Percentiles rank a stretch among this genome's conserved stretches.
Conservation (phyloP, 2,113 vertebrate genomes). For the Neopipo cinnamomea region DNA sequence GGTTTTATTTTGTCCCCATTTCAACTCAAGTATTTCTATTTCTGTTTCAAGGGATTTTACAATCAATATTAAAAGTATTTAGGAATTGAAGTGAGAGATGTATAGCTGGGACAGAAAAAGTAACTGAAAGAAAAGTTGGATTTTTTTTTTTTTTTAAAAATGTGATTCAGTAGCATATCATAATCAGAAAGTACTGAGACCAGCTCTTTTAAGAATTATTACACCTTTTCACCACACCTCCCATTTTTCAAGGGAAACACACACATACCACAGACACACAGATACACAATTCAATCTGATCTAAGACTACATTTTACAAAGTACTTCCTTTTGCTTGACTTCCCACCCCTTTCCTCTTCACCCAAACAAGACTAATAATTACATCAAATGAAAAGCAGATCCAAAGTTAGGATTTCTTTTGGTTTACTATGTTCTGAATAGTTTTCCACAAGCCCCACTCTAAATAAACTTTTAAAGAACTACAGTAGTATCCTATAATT, state of each 20-base stretch:
- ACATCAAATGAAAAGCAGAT: slow-evolving; percentile 49
- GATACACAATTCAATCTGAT: slow-evolving; percentile 70
- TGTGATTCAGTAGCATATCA: slow-evolving; percentile 48
- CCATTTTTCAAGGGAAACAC: slow-evolving; percentile 70
- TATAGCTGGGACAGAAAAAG: slow-evolving; percentile 54
- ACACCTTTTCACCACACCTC: slow-evolving; percentile 74
- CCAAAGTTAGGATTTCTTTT: slow-evolving; percentile 49
- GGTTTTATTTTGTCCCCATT: slow-evolving; percentile 35
- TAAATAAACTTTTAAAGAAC: slow-evolving; percentile 55
- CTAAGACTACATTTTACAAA: slow-evolving; percentile 77
- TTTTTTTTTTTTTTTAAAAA: not conserved
- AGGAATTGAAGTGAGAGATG: slow-evolving; percentile 57
- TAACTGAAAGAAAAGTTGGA: slow-evolving; percentile 12
- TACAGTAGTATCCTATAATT: slow-evolving; percentile 56
- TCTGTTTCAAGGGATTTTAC: slow-evolving; percentile 65
- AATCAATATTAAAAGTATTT: slow-evolving; percentile 52
- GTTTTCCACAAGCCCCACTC: slow-evolving; percentile 46
- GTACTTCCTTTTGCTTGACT: slow-evolving; percentile 60
- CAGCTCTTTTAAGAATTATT: slow-evolving; percentile 80
- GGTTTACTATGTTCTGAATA: slow-evolving; percentile 44
- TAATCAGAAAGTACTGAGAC: slow-evolving; percentile 78
- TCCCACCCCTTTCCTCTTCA: slow-evolving; percentile 46
- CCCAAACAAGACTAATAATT: slow-evolving; percentile 53
- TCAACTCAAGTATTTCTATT: slow-evolving; percentile 64
- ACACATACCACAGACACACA: slow-evolving; percentile 73